A percentile compares a stretch with the other conserved stretches of the same genome.
phyloP scores from a whole-genome alignment of 2,797 vertebrate species.

The Melanotaenia maccullochi region DNA sequence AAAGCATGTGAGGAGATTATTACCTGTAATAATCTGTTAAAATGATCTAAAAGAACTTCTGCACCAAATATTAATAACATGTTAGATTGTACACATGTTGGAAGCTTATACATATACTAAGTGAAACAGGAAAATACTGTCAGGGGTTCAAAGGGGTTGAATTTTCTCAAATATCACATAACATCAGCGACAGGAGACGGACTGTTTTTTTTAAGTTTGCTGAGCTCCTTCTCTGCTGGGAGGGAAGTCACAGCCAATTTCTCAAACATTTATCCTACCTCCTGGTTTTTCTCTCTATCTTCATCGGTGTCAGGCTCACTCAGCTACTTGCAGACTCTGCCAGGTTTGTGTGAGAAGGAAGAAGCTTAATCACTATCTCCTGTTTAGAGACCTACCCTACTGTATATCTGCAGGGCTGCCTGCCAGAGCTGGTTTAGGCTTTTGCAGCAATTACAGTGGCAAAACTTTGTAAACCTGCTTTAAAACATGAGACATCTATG shows the following conservation, averaged over 20 bases:
- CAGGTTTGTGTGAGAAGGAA: conserved; percentile 58
- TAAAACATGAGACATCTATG: conserved; percentile 27
- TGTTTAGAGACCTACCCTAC: conserved; percentile 44
- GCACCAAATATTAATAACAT: background rate
- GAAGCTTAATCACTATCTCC: conserved; percentile 55
- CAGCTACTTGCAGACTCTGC: conserved; percentile 38
- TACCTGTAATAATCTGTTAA: background rate
- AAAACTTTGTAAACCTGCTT: conserved; percentile 28
- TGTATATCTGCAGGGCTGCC: conserved; percentile 26
- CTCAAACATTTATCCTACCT: conserved; percentile 49
- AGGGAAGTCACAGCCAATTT: conserved; percentile 39
- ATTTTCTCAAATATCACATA: conserved; percentile 9
- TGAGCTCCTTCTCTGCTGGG: conserved; percentile 6
- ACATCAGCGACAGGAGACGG: conserved; percentile 15
- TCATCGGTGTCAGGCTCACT: conserved; percentile 40
- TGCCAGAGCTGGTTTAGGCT: conserved; percentile 37
- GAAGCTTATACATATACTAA: background rate
- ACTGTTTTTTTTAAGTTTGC: conserved; percentile 27
- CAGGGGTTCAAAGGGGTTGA: background rate
- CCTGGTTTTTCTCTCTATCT: conserved; percentile 43
- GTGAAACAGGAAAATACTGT: background rate
- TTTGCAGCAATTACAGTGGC: conserved; percentile 25
- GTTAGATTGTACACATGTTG: background rate
- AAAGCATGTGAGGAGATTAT: background rate
- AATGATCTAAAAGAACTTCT: background rate